These are phyloP conservation scores for Tortrix viridana DNA, from an alignment of 2,888 invertebrate genomes.

Conservation along the genomic window DNA sequence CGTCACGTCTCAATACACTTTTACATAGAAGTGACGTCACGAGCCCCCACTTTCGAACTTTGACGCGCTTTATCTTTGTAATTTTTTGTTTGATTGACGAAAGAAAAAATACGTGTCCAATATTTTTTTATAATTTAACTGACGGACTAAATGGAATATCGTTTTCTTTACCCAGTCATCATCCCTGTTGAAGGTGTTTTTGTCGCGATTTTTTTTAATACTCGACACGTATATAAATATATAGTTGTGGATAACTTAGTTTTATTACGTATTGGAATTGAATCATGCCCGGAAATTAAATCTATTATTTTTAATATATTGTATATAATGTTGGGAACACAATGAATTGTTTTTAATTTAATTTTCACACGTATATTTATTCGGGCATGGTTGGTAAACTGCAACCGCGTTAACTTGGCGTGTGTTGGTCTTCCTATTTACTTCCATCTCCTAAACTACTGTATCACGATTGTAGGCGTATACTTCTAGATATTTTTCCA, in stretches of 20 bases:
- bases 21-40: no score
- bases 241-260: slow-evolving; percentile 33
- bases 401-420: not conserved
- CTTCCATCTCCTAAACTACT: slow-evolving; percentile 18
- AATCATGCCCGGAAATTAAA: slow-evolving; percentile 13
- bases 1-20: no score
- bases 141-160: no score
- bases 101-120: no score
- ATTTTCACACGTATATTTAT: not conserved
- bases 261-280: slow-evolving; percentile 28
- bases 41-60: no score
- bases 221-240: slow-evolving; percentile 27
- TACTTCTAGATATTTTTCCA: not conserved
- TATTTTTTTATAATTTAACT: no score
- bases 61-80: no score
- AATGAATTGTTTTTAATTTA: slow-evolving; percentile 15
- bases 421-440: slow-evolving; percentile 16
- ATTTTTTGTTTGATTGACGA: no score
- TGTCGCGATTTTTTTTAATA: slow-evolving; percentile 9
- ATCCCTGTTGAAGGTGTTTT: slow-evolving; percentile 17
- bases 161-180: no score
- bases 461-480: slow-evolving; percentile 1
- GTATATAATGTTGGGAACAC: slow-evolving; percentile 29
- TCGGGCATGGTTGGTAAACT: slow-evolving; percentile 20
- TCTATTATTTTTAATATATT: slow-evolving; percentile 20